Percentiles rank a stretch among this genome's conserved stretches.
Conservation (phyloP, 2,113 vertebrate species). For the Tauraco erythrolophus region DNA sequence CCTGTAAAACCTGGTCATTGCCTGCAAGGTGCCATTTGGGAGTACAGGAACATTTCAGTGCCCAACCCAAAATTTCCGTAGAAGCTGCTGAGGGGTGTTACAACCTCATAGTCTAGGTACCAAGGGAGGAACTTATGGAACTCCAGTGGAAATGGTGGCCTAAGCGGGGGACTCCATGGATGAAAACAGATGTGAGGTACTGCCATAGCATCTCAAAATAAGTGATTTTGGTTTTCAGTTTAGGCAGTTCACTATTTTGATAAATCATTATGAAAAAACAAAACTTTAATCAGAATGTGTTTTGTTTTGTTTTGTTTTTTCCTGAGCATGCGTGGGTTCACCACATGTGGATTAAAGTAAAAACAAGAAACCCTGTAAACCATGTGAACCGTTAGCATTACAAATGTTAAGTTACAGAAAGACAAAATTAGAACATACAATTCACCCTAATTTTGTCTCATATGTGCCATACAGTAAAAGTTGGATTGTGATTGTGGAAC, state of each 20-base stretch:
- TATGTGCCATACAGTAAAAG: not conserved
- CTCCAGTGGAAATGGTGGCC: not conserved
- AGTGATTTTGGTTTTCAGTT: not conserved
- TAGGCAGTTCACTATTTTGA: not conserved
- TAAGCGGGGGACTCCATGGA: not conserved
- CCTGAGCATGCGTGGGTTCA: rapidly evolving
- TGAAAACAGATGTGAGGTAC: not conserved
- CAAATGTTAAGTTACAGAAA: not conserved
- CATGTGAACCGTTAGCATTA: rapidly evolving
- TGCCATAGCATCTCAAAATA: not conserved
- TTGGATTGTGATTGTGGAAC: not conserved
- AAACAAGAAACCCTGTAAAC: not conserved
- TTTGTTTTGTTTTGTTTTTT: not conserved
- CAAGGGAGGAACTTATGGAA: not conserved
- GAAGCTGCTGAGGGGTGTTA: not conserved
- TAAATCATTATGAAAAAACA: not conserved
- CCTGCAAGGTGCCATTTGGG: not conserved
- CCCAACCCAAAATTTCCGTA: not conserved
- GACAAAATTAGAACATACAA: not conserved
- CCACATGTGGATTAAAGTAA: not conserved
- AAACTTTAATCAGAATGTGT: not conserved
- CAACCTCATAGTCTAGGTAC: no score
- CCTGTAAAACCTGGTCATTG: not conserved
- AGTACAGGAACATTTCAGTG: not conserved
- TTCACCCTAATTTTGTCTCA: not conserved